These are phyloP conservation scores for Drosophila grimshawi DNA, from an alignment of 1,140 invertebrate genomes.

Conservation along the genomic window DNA sequence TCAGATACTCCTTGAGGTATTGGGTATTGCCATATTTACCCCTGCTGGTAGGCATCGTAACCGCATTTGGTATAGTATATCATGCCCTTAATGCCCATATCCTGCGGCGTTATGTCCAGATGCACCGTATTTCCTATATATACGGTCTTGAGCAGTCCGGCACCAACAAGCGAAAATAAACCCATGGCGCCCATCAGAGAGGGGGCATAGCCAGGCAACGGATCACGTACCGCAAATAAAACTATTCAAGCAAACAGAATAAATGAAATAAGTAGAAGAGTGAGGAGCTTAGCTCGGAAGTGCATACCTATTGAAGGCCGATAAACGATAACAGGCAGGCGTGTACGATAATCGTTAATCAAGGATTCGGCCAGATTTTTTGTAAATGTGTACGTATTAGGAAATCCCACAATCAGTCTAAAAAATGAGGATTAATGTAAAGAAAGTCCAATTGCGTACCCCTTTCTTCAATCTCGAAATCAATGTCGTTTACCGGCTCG, in stretches of 20 bases:
- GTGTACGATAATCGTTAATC: conserved; percentile 88
- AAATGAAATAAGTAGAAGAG: no score
- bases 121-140: conserved; percentile 44
- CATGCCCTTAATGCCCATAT: conserved; percentile 63
- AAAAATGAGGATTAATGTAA: background rate
- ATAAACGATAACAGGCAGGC: conserved; percentile 92
- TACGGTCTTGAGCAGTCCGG: conserved; percentile 69
- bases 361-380: conserved; percentile 93
- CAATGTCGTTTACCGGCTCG: background rate
- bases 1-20: background rate
- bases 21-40: conserved; percentile 4
- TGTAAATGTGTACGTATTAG: conserved; percentile 95
- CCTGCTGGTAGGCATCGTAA: conserved; percentile 33
- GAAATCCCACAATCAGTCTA: conserved; percentile 89
- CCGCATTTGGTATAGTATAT: conserved; percentile 48
- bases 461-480: background rate
- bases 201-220: conserved; percentile 69
- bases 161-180: conserved; percentile 66
- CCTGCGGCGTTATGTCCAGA: conserved; percentile 74
- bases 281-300: no score
- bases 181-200: conserved; percentile 76
- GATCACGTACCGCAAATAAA: conserved; percentile 60
- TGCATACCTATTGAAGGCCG: conserved; percentile 92
- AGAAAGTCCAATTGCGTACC: background rate
- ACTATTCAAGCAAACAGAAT: conserved; percentile 36